Percentiles rank a stretch among this genome's conserved stretches.
Evolutionary conservation across 2,797 vertebrate species (phyloP).

Genomic region (Pipistrellus nathusii): DNA sequence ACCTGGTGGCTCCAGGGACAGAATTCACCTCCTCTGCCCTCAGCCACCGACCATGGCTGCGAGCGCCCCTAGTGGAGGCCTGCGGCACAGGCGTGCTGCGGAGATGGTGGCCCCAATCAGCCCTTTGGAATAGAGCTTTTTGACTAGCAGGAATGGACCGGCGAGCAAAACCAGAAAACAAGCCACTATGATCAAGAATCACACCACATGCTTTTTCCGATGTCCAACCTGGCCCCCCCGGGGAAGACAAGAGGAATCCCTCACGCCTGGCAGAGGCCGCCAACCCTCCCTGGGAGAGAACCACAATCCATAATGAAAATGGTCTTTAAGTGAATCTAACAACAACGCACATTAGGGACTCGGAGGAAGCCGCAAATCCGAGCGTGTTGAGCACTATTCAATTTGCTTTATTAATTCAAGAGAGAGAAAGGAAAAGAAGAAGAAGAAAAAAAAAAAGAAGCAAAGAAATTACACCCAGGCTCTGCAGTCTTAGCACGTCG

Average conservation of each 20-base stretch:
- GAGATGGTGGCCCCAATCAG: background rate
- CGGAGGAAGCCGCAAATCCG: background rate
- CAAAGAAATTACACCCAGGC: slow-evolving; percentile 51
- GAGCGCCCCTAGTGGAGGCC: slow-evolving; percentile 73
- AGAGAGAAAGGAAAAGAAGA: background rate
- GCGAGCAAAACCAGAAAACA: background rate
- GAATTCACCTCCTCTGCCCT: background rate
- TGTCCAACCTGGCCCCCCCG: background rate
- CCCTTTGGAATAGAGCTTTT: background rate
- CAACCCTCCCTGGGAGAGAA: background rate
- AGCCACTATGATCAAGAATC: background rate
- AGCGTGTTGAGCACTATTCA: slow-evolving; percentile 42
- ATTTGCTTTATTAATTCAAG: slow-evolving; percentile 77
- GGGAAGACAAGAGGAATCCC: background rate
- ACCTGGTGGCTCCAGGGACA: background rate
- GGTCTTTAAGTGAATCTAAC: slow-evolving; percentile 1
- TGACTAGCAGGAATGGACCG: background rate
- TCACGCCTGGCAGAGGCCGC: background rate
- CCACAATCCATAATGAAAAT: background rate
- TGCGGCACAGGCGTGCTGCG: background rate
- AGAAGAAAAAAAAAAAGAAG: background rate
- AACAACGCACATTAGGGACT: background rate
- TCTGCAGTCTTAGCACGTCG: slow-evolving; percentile 55
- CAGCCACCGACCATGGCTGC: background rate
- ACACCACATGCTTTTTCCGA: background rate